Base-by-base conservation (phyloP, 2,888 invertebrate genomes). In the Elmis aenea region DNA sequence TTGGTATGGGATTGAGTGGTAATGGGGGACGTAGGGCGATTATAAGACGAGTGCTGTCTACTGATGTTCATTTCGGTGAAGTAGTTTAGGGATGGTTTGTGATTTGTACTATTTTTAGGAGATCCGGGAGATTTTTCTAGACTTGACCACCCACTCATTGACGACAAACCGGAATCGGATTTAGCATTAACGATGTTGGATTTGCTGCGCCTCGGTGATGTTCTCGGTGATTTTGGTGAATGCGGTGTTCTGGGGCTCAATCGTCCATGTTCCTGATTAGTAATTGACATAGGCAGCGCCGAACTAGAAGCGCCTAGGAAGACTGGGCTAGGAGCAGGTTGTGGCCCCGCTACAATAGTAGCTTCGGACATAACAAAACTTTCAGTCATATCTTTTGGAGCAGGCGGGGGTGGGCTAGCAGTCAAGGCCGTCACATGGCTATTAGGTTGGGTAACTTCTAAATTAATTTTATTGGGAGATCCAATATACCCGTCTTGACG, bases 71-170 rank as follows among this genome's bases (percentile, higher is more conserved):
- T 35, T 15, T 52, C 50, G 1, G 43, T 25, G 29, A 57, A 58
- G 26, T 57, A 57, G 33, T 51, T 56, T 21, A 50, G 38, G 3
- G 45, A 39, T 16, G 55, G 49, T 26, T 54, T 46, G 14, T 33
- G 26, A 13, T 32, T 42, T 12, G 50, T 45, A 5, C 55, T 51
- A 27, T 72, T 79, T 62, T 83, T 84, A 0, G 87, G 85, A 1
- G 85, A 88, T 13, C 84, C 83, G 2, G 88, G 88, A 16, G 88
- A 87, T 68, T 88, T 88, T 64, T 89, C 88, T 55, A 87, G 69
- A 59, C 85, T 86, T 6, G 86, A 86, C 79, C 88, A 85, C 3
- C 88, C 87, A 58, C 86, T 88, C 82, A 89, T 84, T 3, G 89
- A 89, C 0, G 88, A 88, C 30, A 90, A 68, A 0, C 89, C 89